phyloP scores from a whole-genome alignment of 2,797 vertebrate species.

The Centroberyx gerrardi region DNA sequence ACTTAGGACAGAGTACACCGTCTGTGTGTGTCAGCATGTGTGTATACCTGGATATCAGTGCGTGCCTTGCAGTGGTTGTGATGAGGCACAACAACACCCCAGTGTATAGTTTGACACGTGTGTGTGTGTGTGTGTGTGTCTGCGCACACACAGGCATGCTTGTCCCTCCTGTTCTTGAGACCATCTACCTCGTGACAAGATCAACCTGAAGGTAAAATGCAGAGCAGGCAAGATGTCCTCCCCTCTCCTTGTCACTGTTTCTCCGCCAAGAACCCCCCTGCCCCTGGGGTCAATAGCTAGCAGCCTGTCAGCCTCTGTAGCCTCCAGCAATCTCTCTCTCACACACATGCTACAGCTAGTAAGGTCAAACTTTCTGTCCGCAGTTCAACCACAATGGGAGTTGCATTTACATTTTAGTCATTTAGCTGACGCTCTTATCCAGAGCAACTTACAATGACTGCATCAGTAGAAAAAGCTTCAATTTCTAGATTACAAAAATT shows the following conservation, averaged over 20 bases:
- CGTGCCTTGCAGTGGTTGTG: constrained; percentile 10
- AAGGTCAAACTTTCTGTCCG: background rate
- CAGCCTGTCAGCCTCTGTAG: constrained; percentile 66
- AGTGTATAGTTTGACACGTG: constrained; percentile 23
- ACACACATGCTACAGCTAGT: background rate
- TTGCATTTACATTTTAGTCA: constrained; percentile 10
- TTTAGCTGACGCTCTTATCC: background rate
- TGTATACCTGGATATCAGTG: background rate
- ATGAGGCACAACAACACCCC: constrained; percentile 20
- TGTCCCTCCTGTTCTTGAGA: constrained; percentile 29
- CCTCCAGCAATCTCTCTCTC: constrained; percentile 37
- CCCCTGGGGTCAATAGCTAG: constrained; percentile 69
- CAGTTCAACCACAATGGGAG: background rate
- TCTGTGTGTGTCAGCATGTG: constrained; percentile 39
- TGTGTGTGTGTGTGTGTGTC: constrained; percentile 28
- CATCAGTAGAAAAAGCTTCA: background rate
- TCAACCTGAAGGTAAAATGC: constrained; percentile 78
- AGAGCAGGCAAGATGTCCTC: constrained; percentile 78
- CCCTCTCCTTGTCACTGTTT: constrained; percentile 70
- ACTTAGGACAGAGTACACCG: constrained; percentile 13
- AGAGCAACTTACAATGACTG: background rate
- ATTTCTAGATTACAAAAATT: background rate
- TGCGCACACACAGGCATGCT: constrained; percentile 20
- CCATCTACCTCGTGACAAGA: constrained; percentile 64
- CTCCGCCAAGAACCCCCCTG: constrained; percentile 47